A percentile compares a stretch with the other conserved stretches of the same genome.
Conservation (phyloP, 1,140 invertebrate species). For the Gryon sp. region DNA sequence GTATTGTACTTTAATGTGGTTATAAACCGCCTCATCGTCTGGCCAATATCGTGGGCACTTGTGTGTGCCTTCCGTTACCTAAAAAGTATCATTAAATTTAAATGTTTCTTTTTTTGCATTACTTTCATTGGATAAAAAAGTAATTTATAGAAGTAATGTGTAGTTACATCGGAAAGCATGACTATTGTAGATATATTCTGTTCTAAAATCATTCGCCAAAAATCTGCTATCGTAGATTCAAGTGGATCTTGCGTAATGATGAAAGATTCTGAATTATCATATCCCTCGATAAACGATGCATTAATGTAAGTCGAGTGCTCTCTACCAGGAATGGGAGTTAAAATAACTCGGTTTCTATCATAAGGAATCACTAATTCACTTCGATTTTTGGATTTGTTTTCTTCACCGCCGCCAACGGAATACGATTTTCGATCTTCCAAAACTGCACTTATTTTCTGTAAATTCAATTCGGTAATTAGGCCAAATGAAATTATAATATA, state of each 20-base stretch:
- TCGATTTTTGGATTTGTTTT: constrained; percentile 93
- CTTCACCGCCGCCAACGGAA: constrained; percentile 89
- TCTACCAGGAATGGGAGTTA: constrained; percentile 88
- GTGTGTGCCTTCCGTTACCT: constrained; percentile 85
- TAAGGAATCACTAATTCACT: constrained; percentile 93
- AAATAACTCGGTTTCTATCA: constrained; percentile 93
- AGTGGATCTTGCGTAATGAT: constrained; percentile 97
- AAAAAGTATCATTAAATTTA: no score
- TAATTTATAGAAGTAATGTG: no score
- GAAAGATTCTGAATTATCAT: constrained; percentile 95
- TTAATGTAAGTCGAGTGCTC: constrained; percentile 98
- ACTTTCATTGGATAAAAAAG: no score
- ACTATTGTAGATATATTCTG: constrained; percentile 94
- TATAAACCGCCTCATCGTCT: constrained; percentile 89
- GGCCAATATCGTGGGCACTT: constrained; percentile 96
- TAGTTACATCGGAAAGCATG: constrained; percentile 94
- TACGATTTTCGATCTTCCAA: constrained; percentile 90
- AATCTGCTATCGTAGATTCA: constrained; percentile 92
- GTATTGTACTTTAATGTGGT: constrained; percentile 91
- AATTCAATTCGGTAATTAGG: constrained; percentile 21
- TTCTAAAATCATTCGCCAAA: constrained; percentile 98
- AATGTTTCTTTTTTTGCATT: no score
- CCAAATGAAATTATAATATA: no score
- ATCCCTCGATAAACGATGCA: constrained; percentile 97
- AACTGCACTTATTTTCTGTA: constrained; percentile 88